Evolutionary conservation across 2,888 invertebrate species (phyloP).

Genomic region (Thyatira batis): DNA sequence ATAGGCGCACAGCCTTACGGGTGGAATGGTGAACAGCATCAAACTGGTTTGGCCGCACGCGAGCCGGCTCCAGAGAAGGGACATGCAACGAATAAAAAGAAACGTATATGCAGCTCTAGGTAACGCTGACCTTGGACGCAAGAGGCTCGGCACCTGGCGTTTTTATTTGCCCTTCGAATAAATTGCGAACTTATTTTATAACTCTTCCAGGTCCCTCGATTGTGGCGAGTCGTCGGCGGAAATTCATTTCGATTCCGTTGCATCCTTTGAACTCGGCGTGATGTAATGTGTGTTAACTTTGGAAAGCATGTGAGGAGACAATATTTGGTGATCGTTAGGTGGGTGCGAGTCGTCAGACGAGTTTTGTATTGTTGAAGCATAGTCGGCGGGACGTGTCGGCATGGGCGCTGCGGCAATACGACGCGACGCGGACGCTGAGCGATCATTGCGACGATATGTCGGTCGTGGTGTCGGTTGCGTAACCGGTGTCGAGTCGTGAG

Average conservation of each 20-base stretch:
- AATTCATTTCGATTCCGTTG: slow-evolving; percentile 27
- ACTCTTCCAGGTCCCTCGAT: slow-evolving; percentile 48
- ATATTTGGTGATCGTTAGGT: slow-evolving; percentile 39
- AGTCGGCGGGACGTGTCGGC: slow-evolving; percentile 34
- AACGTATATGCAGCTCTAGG: slow-evolving; percentile 81
- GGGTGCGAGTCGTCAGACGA: slow-evolving; percentile 37
- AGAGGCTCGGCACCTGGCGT: slow-evolving; percentile 80
- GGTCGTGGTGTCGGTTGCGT: slow-evolving; percentile 73
- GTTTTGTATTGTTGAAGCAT: slow-evolving; percentile 38
- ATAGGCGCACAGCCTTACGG: slow-evolving; percentile 65
- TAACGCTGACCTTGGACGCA: slow-evolving; percentile 79
- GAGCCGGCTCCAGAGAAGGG: slow-evolving; percentile 70
- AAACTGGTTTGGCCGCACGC: slow-evolving; percentile 80
- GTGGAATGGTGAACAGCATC: slow-evolving; percentile 64
- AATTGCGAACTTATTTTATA: slow-evolving; percentile 72
- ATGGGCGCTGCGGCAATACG: slow-evolving; percentile 16
- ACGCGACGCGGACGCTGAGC: slow-evolving; percentile 21
- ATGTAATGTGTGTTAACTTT: slow-evolving; percentile 47
- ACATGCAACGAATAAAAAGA: slow-evolving; percentile 80
- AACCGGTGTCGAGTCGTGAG: slow-evolving; percentile 76
- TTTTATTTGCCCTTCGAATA: slow-evolving; percentile 77
- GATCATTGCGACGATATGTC: slow-evolving; percentile 63
- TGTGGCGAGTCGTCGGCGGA: slow-evolving; percentile 22
- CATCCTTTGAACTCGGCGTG: slow-evolving; percentile 31
- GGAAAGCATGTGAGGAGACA: slow-evolving; percentile 37